A percentile compares a stretch with the other conserved stretches of the same genome.
Evolutionary conservation across 2,113 vertebrate species (phyloP).

Genomic region (Recurvirostra avosetta): DNA sequence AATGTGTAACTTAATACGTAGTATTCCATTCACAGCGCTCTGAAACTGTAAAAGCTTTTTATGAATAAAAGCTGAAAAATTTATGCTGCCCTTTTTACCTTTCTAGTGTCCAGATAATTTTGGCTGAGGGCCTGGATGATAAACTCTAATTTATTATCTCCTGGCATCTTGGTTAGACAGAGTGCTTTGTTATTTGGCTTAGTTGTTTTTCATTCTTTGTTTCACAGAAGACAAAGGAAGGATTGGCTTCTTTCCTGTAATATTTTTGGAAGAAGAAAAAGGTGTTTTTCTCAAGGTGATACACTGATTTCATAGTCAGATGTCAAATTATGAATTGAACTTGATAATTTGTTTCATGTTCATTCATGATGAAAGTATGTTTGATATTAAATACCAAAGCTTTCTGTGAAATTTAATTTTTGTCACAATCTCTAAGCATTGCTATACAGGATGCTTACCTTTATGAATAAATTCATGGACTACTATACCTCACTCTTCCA

Average conservation of each 20-base stretch:
- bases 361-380: constrained; percentile 20
- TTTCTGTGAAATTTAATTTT: constrained; percentile 5
- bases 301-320: constrained; percentile 41
- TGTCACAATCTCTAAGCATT: neutral
- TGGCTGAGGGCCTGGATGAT: constrained; percentile 19
- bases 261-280: constrained; percentile 28
- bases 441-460: neutral
- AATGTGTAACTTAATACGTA: neutral
- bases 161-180: constrained; percentile 25
- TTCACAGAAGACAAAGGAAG: neutral
- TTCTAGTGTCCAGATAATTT: constrained; percentile 9
- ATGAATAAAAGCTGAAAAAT: constrained; percentile 20
- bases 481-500: neutral
- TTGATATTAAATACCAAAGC: constrained; percentile 13
- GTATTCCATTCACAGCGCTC: neutral
- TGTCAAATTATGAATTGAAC: constrained; percentile 16
- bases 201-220: constrained; percentile 29
- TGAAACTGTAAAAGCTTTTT: neutral
- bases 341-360: constrained; percentile 53
- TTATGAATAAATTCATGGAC: neutral
- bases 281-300: constrained; percentile 19
- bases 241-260: constrained; percentile 10
- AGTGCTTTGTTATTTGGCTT: constrained; percentile 51
- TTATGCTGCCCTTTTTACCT: constrained; percentile 16
- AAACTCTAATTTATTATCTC: constrained; percentile 26